These are phyloP conservation scores for Malthinus seriepunctatus DNA, from an alignment of 2,888 invertebrate species.

Conservation along the genomic window DNA sequence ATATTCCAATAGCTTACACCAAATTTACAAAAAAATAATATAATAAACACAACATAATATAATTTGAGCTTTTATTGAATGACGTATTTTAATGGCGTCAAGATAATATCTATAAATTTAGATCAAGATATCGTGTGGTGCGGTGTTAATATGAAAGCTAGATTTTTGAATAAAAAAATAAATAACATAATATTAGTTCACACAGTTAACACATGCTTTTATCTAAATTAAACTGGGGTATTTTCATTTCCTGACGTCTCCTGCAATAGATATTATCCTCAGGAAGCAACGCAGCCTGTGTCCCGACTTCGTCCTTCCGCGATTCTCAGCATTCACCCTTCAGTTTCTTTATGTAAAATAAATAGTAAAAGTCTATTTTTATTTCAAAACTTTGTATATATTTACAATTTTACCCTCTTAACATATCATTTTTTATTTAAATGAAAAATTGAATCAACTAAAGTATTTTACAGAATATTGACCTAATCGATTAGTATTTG, in stretches of 20 bases:
- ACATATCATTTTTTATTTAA: too few relatives aligned
- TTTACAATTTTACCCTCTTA: too few relatives aligned
- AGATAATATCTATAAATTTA: too few relatives aligned
- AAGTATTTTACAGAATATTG: too few relatives aligned
- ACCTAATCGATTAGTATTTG: too few relatives aligned
- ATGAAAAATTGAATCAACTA: too few relatives aligned
- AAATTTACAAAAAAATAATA: too few relatives aligned
- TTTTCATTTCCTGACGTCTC: conserved; percentile 59
- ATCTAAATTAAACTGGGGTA: conserved; percentile 62
- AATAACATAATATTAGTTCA: conserved; percentile 34
- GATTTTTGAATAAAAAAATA: conserved; percentile 16
- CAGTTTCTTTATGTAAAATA: conserved; percentile 23
- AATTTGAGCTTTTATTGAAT: too few relatives aligned
- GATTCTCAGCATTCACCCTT: conserved; percentile 25
- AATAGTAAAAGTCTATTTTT: not conserved
- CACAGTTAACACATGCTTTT: conserved; percentile 57
- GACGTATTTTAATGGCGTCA: too few relatives aligned
- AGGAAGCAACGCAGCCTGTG: conserved; percentile 45
- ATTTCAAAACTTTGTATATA: not conserved
- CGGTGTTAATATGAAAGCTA: not conserved
- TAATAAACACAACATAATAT: too few relatives aligned
- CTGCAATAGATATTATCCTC: conserved; percentile 56
- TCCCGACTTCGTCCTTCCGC: conserved; percentile 33
- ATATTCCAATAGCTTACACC: too few relatives aligned
- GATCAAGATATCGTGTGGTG: not conserved